A percentile compares a stretch with the other conserved stretches of the same genome.
Conservation (phyloP, 2,888 invertebrate species). For the Agrypnus murinus region DNA sequence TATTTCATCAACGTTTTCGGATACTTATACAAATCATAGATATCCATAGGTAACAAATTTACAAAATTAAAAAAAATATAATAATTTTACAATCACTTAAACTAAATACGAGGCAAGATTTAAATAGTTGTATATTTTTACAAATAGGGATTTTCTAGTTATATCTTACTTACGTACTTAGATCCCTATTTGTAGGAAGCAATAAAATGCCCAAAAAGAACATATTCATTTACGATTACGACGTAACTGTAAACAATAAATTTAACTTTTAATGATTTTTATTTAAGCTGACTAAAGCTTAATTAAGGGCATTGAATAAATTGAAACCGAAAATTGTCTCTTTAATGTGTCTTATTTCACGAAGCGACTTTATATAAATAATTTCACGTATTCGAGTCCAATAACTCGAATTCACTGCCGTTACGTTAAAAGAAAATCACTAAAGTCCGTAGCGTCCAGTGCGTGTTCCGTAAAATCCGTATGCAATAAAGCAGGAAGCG, state of each 20-base stretch:
- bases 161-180: not conserved
- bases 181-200: slow-evolving; percentile 26
- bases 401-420: slow-evolving; percentile 46
- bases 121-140: slow-evolving; percentile 20
- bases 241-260: no score
- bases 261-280: no score
- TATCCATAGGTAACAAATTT: slow-evolving; percentile 51
- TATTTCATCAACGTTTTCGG: slow-evolving; percentile 50
- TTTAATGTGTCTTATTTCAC: slow-evolving; percentile 16
- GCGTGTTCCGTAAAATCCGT: slow-evolving; percentile 68
- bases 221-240: no score
- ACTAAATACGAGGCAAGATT: slow-evolving; percentile 45
- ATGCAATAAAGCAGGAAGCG: slow-evolving; percentile 66
- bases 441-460: slow-evolving; percentile 67
- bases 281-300: slow-evolving; percentile 11
- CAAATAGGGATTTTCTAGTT: slow-evolving; percentile 31
- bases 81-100: slow-evolving; percentile 34
- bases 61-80: slow-evolving; percentile 31
- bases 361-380: slow-evolving; percentile 22
- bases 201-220: slow-evolving; percentile 17
- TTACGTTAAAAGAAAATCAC: slow-evolving; percentile 69
- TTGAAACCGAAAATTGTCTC: not conserved
- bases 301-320: slow-evolving; percentile 22
- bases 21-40: slow-evolving; percentile 44
- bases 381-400: slow-evolving; percentile 36